A percentile compares a stretch with the other conserved stretches of the same genome.
Conservation (phyloP, 2,113 vertebrate genomes). For the Cyprinus carpio region DNA sequence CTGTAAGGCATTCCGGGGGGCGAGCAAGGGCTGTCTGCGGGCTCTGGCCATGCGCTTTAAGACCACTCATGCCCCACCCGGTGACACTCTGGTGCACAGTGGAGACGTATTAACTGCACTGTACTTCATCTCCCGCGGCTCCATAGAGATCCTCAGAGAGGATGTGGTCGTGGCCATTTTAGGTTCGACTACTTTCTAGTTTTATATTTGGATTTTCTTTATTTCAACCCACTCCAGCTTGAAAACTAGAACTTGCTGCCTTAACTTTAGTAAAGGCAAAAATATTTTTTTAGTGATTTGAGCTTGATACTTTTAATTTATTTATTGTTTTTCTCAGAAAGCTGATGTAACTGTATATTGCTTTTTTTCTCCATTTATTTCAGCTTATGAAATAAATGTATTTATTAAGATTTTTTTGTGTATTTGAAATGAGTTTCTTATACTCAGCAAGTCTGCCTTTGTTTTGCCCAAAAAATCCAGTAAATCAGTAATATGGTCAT, state of each 20-base stretch:
- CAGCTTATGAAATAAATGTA: too few relatives aligned
- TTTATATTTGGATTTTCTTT: neutral
- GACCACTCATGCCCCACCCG: conserved; percentile 91
- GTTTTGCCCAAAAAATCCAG: too few relatives aligned
- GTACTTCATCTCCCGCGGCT: conserved; percentile 97
- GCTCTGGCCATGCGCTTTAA: conserved; percentile 95
- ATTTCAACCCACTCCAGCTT: neutral
- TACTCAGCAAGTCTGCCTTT: neutral
- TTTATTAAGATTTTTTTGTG: neutral
- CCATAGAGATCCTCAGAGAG: conserved; percentile 94
- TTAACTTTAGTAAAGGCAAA: neutral
- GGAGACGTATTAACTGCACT: conserved; percentile 94
- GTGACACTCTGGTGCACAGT: conserved; percentile 93
- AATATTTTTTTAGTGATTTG: too few relatives aligned
- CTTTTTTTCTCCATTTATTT: too few relatives aligned
- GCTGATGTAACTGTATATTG: neutral
- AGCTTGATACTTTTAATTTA: neutral
- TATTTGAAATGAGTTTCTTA: neutral
- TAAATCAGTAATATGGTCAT: too few relatives aligned
- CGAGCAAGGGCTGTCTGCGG: conserved; percentile 93
- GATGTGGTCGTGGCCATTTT: conserved; percentile 96
- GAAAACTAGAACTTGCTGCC: neutral
- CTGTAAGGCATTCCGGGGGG: conserved; percentile 91
- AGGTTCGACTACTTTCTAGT: conserved; percentile 71
- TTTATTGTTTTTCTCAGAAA: neutral